phyloP scores from a whole-genome alignment of 1,140 invertebrate species.

The Stegodyphus dumicola region DNA sequence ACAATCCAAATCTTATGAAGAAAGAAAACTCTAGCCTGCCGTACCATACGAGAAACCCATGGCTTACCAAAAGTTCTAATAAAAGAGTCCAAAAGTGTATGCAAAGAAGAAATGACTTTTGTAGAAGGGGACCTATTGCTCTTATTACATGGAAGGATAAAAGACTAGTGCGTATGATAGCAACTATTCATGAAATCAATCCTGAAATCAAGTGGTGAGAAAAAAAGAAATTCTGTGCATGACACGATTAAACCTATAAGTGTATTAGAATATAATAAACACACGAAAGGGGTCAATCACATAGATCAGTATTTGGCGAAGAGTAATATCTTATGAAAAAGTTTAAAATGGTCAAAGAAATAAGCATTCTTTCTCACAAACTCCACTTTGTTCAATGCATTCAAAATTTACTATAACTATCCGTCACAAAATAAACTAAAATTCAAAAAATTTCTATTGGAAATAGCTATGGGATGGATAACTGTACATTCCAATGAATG shows the following conservation, averaged over 20 bases:
- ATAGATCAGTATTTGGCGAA: slow-evolving; percentile 17
- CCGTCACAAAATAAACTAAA: not conserved
- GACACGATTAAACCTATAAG: not conserved
- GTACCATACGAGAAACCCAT: not conserved
- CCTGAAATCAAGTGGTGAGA: not conserved
- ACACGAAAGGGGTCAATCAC: not conserved
- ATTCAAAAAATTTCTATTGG: slow-evolving; percentile 7
- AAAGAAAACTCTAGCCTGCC: not conserved
- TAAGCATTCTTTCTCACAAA: not conserved
- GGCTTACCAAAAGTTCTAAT: not conserved
- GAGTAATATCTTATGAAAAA: not conserved
- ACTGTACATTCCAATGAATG: not conserved
- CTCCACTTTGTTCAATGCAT: slow-evolving; percentile 6
- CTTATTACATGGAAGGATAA: not conserved
- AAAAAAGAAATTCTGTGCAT: not conserved
- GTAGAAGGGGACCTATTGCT: not conserved
- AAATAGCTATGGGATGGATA: not conserved
- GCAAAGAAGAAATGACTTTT: slow-evolving; percentile 9
- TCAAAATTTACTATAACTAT: slow-evolving; percentile 4
- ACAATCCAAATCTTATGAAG: not conserved
- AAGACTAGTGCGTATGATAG: slow-evolving; percentile 2
- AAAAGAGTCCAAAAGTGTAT: not conserved
- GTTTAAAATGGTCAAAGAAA: not conserved
- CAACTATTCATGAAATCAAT: slow-evolving; percentile 4
- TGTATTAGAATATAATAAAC: not conserved